Conservation (phyloP, 2,888 invertebrate genomes). For the Drosophila mercatorum region DNA sequence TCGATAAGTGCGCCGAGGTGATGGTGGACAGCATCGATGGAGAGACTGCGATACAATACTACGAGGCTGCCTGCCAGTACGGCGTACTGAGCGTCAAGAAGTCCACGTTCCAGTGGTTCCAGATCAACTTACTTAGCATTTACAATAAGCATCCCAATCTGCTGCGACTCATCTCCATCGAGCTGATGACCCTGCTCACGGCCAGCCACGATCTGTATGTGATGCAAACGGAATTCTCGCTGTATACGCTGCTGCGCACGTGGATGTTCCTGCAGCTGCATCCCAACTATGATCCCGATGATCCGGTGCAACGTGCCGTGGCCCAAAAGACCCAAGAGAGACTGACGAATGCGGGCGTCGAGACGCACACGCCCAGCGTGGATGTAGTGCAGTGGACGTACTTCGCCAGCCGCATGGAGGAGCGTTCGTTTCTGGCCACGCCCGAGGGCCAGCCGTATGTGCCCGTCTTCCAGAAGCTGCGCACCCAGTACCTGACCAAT, state of each 20-base stretch:
- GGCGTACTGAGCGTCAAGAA: constrained; percentile 88
- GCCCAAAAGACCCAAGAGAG: constrained; percentile 61
- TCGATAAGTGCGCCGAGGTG: constrained; percentile 90
- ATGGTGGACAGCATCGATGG: constrained; percentile 91
- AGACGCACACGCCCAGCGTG: constrained; percentile 55
- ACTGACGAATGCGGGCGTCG: constrained; percentile 59
- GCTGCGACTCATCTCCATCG: constrained; percentile 87
- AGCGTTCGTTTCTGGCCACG: constrained; percentile 87
- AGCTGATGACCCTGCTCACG: constrained; percentile 88
- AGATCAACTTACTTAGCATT: constrained; percentile 88
- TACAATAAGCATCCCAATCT: constrained; percentile 86
- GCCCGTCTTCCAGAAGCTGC: constrained; percentile 87
- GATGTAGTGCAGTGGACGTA: constrained; percentile 80
- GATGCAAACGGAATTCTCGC: constrained; percentile 91
- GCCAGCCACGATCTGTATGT: constrained; percentile 89
- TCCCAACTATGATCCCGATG: constrained; percentile 85
- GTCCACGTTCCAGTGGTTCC: constrained; percentile 89
- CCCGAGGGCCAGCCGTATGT: constrained; percentile 87
- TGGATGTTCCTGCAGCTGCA: constrained; percentile 88
- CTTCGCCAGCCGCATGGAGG: constrained; percentile 81
- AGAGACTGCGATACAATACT: constrained; percentile 89
- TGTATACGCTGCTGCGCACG: constrained; percentile 89
- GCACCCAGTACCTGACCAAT: constrained; percentile 89
- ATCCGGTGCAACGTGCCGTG: constrained; percentile 67
- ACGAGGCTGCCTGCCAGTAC: constrained; percentile 89